Percentiles rank a stretch among this genome's conserved stretches.
Evolutionary conservation across 1,140 invertebrate genomes (phyloP).

Genomic region (Atta texana): DNA sequence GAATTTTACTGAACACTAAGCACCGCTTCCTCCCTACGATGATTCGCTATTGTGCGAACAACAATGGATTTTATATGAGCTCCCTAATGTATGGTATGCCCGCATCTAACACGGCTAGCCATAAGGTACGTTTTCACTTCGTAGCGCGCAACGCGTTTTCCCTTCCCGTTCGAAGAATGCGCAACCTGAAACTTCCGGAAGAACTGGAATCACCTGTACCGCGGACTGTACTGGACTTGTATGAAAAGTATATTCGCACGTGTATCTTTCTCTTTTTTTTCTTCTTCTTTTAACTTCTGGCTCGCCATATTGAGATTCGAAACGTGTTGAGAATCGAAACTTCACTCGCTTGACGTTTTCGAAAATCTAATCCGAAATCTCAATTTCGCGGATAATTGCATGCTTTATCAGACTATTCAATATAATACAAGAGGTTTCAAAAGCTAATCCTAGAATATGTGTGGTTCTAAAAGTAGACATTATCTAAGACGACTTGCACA

Average conservation of each 20-base stretch:
- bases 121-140: slow-evolving; percentile 49
- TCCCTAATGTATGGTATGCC: slow-evolving; percentile 31
- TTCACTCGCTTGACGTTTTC: background rate
- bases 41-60: slow-evolving; percentile 17
- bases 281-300: background rate
- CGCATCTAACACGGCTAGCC: slow-evolving; percentile 6
- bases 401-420: background rate
- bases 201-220: slow-evolving; percentile 61
- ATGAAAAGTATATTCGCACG: slow-evolving; percentile 1
- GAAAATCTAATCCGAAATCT: background rate
- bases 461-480: background rate
- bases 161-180: slow-evolving; percentile 58
- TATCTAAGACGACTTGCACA: background rate
- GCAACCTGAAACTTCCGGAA: slow-evolving; percentile 76
- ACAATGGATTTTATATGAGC: slow-evolving; percentile 53
- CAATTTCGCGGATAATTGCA: background rate
- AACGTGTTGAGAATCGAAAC: background rate
- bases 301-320: background rate
- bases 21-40: background rate
- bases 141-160: slow-evolving; percentile 15
- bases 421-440: background rate
- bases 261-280: background rate
- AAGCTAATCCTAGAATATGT: background rate
- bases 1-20: slow-evolving; percentile 27
- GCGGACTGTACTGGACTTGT: background rate